Evolutionary conservation across 92 coral and sea anemone genomes (phyloP).

Genomic region (Porites rus): DNA sequence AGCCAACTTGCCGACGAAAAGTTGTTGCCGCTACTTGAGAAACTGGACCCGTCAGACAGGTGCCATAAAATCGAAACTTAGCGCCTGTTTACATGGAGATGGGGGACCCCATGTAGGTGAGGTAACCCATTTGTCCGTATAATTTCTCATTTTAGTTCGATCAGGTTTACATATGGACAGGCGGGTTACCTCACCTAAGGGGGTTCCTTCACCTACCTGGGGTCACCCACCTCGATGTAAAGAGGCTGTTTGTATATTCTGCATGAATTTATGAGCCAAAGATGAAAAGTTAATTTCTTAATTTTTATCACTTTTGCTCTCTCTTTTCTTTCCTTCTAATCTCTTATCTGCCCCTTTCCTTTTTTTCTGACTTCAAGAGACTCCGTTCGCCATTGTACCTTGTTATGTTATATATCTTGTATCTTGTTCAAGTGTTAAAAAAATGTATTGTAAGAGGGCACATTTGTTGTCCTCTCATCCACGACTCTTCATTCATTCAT

Average conservation of each 20-base stretch:
- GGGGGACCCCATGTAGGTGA: too few relatives aligned
- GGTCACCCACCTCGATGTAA: neutral
- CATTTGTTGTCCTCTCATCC: too few relatives aligned
- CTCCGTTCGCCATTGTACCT: neutral
- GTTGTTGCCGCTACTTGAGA: constrained; percentile 64
- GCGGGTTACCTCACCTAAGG: too few relatives aligned
- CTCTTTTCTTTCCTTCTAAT: neutral
- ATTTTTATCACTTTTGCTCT: neutral
- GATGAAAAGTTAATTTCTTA: neutral
- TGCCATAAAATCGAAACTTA: constrained; percentile 20
- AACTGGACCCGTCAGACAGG: constrained; percentile 51
- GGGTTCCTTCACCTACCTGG: neutral
- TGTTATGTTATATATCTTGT: too few relatives aligned
- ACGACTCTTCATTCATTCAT: too few relatives aligned
- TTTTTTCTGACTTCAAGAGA: neutral
- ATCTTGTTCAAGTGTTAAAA: neutral
- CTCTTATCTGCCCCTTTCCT: neutral
- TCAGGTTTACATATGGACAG: too few relatives aligned
- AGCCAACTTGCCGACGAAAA: constrained; percentile 52
- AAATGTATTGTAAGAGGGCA: too few relatives aligned
- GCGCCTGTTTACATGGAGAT: neutral
- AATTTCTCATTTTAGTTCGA: too few relatives aligned
- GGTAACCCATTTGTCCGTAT: too few relatives aligned
- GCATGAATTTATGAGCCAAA: too few relatives aligned
- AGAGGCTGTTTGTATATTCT: too few relatives aligned